Evolutionary conservation across 2,113 vertebrate species (phyloP).

Genomic region (Podilymbus podiceps): DNA sequence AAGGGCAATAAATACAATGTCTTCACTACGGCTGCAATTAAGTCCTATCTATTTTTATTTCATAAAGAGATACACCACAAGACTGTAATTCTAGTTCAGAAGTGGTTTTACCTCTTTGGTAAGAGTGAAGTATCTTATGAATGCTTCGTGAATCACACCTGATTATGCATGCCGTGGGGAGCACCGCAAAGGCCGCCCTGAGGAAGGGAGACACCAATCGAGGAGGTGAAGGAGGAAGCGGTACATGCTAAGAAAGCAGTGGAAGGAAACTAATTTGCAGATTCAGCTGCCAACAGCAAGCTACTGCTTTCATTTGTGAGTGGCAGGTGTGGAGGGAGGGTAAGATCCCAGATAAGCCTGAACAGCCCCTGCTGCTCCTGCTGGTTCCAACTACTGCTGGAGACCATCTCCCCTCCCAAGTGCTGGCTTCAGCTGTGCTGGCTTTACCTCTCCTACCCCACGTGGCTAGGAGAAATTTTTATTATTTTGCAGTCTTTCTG

Average conservation of each 20-base stretch:
- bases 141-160: background rate
- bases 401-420: background rate
- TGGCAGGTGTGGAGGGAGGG: background rate
- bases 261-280: background rate
- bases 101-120: background rate
- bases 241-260: background rate
- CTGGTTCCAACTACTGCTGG: background rate
- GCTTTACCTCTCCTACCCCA: background rate
- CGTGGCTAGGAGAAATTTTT: background rate
- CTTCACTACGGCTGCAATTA: background rate
- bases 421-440: background rate
- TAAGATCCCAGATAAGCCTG: background rate
- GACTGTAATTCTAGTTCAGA: background rate
- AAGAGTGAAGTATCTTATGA: background rate
- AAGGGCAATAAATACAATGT: background rate
- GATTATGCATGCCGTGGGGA: background rate
- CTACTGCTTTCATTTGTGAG: background rate
- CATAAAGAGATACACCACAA: background rate
- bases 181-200: background rate
- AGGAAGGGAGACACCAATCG: background rate
- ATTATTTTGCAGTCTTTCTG: background rate
- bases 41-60: background rate
- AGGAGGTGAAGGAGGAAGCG: background rate
- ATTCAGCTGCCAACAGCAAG: background rate
- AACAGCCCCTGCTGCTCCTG: background rate